Evolutionary conservation across 2,797 vertebrate species (phyloP), one percentile per base, ranked within the genome.

Genomic region (Ptychobarbus kaznakovi): DNA sequence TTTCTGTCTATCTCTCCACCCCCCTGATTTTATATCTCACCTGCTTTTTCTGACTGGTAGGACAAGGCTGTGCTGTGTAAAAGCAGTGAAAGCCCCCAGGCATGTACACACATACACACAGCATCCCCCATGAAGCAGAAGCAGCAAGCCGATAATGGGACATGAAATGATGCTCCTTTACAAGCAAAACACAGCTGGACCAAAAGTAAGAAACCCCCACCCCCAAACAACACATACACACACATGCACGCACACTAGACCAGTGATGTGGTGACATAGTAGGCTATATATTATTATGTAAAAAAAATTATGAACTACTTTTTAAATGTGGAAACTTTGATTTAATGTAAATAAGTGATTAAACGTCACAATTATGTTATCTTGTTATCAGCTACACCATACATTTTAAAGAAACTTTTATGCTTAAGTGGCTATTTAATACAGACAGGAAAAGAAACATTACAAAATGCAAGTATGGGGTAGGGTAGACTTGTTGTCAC

Each of bases 81-180:
- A 87, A 80, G 82, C 80, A 81, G 68, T 73, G 56, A 72, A 69
- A 61, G 40, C 68, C 74, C 32, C 53, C 25, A 69, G 68, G 80
- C 78, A 80, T 58, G 32, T 69, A 77, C 25, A 72, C 77, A 80
- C 69, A 85, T 22, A 88, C 80, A 80, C 69, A 85, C 32, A 76
- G 42, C 35, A 44, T 75, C 46, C 66, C 49, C 68, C 32, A 56
- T 83, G 73, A 46, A 70, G 58, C 61, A 86, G 68, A 82, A 69
- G 84, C 56, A 63, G 84, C 75, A 77, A 35, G 78, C 32, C 58
- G 38, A 80, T 90, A 87, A 89, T 87, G 72, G 82, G 65, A 68
- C 74, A 80, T 84, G 63, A 86, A 89, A 88, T 89, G 58, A 74
- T 76, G 80, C 87, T 90, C 78, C 87, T 88, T 90, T 80, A 81